Evolutionary conservation across 2,888 invertebrate species (phyloP), one percentile per base, ranked within the genome.

Genomic region (Himalopsyche japonica): DNA sequence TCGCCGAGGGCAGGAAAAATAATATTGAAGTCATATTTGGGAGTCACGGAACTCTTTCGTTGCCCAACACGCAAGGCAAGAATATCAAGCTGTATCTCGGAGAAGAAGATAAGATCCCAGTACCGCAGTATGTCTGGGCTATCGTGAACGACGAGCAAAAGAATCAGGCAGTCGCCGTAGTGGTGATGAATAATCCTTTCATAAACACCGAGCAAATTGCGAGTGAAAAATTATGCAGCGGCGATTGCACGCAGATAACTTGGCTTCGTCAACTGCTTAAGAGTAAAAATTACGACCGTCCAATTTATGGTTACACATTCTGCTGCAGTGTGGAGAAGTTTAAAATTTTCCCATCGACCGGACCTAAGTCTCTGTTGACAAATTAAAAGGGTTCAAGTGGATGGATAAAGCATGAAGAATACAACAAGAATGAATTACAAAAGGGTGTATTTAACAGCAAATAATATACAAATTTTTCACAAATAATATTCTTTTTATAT

Each of bases 381-480:
- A 80, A 82, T 43, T 84, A 20, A 77, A 5, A 70, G 15, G 27
- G 24, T 27, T 27, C 15, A 27, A 7, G 30, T 30, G 10, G 27
- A 70, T 30, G 10, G 27, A 24, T 70, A 30, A 70, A 4, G n/a
- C 6, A 15, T 12, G 8, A 24, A 70, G 34, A 48, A 82, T 70
- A 84, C 47, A 78, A 84, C n/a, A 57, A 82, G 27, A 57, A 34
- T 81, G 81, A 85, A 84, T 86, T 87, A 87, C 86, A 87, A 87
- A 87, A 87, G 86, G 87, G 83, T 86, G 82, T 87, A 83, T 83
- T 85, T 87, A 86, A 86, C 86, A 83, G 87, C 87, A 87, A 87
- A 86, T 87, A 83, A 87, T 87, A 86, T 87, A 87, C 86, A 86
- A 85, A 83, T 76, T 80, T 81, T 78, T 85, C 79, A 85, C 84